phyloP scores from a whole-genome alignment of 2,797 vertebrate genomes.

The Prunella strophiata region DNA sequence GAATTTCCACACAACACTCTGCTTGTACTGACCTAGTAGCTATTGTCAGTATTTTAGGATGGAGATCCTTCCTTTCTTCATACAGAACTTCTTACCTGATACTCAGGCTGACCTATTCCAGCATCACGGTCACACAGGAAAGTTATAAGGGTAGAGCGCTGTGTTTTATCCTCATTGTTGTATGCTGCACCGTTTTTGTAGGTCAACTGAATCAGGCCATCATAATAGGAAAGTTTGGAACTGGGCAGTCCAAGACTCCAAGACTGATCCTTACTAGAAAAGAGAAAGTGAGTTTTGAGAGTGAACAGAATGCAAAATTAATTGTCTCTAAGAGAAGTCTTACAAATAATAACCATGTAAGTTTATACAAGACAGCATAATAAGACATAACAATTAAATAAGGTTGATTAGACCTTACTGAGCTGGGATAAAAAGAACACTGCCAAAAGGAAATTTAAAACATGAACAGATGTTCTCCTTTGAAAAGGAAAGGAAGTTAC shows the following conservation, averaged over 20 bases:
- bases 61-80: not conserved
- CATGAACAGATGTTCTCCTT: not conserved
- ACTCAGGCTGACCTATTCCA: slow-evolving; percentile 86
- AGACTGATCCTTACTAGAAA: slow-evolving; percentile 50
- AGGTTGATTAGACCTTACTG: not conserved
- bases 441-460: not conserved
- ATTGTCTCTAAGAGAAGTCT: not conserved
- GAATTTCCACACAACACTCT: not conserved
- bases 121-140: slow-evolving; percentile 90
- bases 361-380: not conserved
- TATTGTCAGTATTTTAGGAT: not conserved
- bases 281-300: not conserved
- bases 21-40: not conserved
- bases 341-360: not conserved
- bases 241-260: slow-evolving; percentile 90
- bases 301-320: not conserved
- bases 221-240: slow-evolving; percentile 87
- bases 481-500: not conserved
- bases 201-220: slow-evolving; percentile 91
- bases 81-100: slow-evolving; percentile 80
- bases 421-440: not conserved
- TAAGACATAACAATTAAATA: not conserved
- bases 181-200: slow-evolving; percentile 89
- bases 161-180: slow-evolving; percentile 83
- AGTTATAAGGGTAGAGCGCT: slow-evolving; percentile 87